These are phyloP conservation scores for Belonocnema kinseyi DNA, from an alignment of 1,140 invertebrate genomes.

Conservation along the genomic window DNA sequence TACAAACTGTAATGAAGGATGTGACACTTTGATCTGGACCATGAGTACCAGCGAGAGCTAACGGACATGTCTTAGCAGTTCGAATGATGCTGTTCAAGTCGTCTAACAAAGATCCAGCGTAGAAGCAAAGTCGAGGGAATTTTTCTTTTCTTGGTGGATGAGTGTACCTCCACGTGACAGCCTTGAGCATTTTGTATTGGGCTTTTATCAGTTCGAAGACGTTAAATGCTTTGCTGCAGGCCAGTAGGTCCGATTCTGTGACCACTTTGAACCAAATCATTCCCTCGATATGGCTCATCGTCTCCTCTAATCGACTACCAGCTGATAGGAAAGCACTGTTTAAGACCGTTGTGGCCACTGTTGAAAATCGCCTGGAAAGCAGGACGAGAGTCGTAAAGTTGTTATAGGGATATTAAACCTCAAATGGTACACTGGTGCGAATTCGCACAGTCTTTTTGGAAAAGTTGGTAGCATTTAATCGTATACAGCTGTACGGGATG, in stretches of 20 bases:
- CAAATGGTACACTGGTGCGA: not conserved
- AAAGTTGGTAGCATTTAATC: too few species aligned
- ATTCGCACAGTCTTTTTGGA: not conserved
- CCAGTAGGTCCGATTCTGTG: conserved; percentile 46
- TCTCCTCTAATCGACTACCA: conserved; percentile 52
- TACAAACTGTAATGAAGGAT: conserved; percentile 57
- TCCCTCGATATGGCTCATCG: conserved; percentile 44
- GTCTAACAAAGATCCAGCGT: conserved; percentile 67
- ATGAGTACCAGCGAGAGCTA: conserved; percentile 31
- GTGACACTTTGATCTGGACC: conserved; percentile 35
- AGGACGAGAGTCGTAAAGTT: conserved; percentile 8
- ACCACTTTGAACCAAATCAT: conserved; percentile 36
- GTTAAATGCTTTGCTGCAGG: conserved; percentile 53
- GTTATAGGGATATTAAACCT: not conserved
- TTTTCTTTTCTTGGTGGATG: conserved; percentile 59
- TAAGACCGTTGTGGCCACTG: conserved; percentile 61
- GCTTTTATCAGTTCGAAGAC: conserved; percentile 59
- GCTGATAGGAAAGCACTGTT: conserved; percentile 64
- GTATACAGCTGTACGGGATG: too few species aligned
- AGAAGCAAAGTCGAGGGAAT: conserved; percentile 63
- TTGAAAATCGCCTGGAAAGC: conserved; percentile 58
- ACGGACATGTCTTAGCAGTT: conserved; percentile 41
- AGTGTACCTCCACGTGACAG: conserved; percentile 71
- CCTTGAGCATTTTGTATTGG: conserved; percentile 66
- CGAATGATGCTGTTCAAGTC: conserved; percentile 58